These are phyloP conservation scores for Dusona sp. DNA, from an alignment of 2,888 invertebrate species.

Conservation along the genomic window DNA sequence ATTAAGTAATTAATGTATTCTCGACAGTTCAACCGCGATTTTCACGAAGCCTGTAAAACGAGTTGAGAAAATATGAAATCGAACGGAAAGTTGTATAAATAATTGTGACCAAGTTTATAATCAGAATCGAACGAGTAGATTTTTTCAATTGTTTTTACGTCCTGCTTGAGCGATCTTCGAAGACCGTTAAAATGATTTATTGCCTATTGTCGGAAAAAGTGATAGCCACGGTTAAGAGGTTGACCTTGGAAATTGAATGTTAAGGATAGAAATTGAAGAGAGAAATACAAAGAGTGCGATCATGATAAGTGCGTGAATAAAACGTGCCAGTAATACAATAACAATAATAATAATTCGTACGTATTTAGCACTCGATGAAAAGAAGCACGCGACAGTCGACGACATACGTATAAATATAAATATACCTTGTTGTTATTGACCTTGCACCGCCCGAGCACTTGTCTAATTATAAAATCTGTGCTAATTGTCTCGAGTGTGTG, in stretches of 20 bases:
- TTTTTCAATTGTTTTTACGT: not conserved
- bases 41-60: too few relatives aligned
- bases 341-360: constrained; percentile 24
- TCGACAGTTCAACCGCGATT: too few relatives aligned
- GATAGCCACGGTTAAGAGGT: not conserved
- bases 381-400: constrained; percentile 16
- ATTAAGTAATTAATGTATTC: too few relatives aligned
- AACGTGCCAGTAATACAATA: constrained; percentile 10
- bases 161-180: not conserved
- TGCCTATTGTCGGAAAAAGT: not conserved
- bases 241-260: constrained; percentile 58
- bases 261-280: constrained; percentile 39
- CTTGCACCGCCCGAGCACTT: constrained; percentile 22
- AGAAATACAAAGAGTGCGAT: constrained; percentile 20
- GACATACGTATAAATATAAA: not conserved
- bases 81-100: too few relatives aligned
- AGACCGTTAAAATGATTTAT: not conserved
- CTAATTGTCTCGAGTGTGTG: constrained; percentile 40
- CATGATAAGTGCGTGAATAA: not conserved
- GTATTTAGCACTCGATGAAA: constrained; percentile 36
- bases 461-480: constrained; percentile 50
- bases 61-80: too few relatives aligned
- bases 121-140: not conserved
- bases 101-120: not conserved
- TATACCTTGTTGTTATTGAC: constrained; percentile 26